These are phyloP conservation scores for Lycaena phlaeas DNA, from an alignment of 2,888 invertebrate species.

Conservation along the genomic window DNA sequence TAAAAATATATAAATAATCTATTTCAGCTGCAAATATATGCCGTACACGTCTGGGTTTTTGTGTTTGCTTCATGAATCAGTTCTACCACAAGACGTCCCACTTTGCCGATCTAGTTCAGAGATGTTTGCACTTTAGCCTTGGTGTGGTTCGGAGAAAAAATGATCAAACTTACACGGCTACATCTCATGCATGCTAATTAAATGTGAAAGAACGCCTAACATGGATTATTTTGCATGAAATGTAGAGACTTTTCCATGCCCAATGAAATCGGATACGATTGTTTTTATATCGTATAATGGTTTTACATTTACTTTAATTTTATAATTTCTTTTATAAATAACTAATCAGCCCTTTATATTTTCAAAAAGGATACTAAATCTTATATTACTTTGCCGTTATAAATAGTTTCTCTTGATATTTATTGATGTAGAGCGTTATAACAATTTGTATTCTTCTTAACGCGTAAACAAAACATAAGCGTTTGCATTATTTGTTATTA, in stretches of 20 bases:
- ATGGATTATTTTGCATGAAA: neutral
- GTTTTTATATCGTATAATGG: too few relatives aligned
- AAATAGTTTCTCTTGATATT: too few relatives aligned
- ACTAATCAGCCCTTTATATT: too few relatives aligned
- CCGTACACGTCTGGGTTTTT: neutral
- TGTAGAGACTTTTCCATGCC: too few relatives aligned
- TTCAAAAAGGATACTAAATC: too few relatives aligned
- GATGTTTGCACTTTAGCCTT: constrained; percentile 40
- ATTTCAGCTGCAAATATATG: neutral
- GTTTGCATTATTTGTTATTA: neutral
- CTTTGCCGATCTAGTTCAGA: constrained; percentile 43
- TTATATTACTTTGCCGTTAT: too few relatives aligned
- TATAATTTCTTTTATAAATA: too few relatives aligned
- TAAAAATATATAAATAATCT: too few relatives aligned
- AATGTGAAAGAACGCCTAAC: neutral
- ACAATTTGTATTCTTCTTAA: neutral
- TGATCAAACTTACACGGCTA: constrained; percentile 15
- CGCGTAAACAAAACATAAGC: neutral
- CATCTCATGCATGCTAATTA: constrained; percentile 14
- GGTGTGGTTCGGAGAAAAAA: constrained; percentile 37
- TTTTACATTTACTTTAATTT: too few relatives aligned
- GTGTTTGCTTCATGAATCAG: constrained; percentile 34
- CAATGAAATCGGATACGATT: too few relatives aligned
- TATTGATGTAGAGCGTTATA: too few relatives aligned
- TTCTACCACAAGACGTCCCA: constrained; percentile 29